phyloP scores from a whole-genome alignment of 1,140 invertebrate species.

The Lanistes nyassanus region DNA sequence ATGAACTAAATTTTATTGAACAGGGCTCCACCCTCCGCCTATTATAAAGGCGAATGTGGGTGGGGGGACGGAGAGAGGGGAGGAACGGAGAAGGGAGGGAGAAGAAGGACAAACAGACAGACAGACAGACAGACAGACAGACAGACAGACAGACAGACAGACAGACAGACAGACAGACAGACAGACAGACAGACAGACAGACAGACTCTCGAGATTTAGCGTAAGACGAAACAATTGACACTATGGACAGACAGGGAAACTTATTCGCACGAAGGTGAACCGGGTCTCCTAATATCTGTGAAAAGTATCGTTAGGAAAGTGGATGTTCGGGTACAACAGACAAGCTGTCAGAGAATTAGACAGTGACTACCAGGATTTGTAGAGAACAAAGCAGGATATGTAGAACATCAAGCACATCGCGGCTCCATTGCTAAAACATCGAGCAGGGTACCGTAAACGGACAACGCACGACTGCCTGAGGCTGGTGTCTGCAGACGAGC shows the following conservation, averaged over 20 bases:
- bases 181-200: neutral
- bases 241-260: neutral
- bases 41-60: neutral
- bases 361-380: too few species aligned
- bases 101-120: neutral
- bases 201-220: neutral
- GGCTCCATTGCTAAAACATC: too few species aligned
- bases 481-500: too few species aligned
- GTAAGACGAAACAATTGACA: neutral
- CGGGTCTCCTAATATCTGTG: too few species aligned
- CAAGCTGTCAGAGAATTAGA: too few species aligned
- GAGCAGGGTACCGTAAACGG: too few species aligned
- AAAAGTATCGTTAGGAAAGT: too few species aligned
- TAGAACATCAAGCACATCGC: too few species aligned
- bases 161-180: neutral
- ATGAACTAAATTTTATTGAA: neutral
- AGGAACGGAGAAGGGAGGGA: neutral
- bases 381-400: too few species aligned
- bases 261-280: neutral
- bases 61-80: too few species aligned
- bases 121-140: slow-evolving; percentile 6
- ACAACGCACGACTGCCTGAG: too few species aligned
- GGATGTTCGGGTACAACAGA: too few species aligned
- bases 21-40: neutral
- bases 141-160: slow-evolving; percentile 11